phyloP scores from a whole-genome alignment of 2,888 invertebrate genomes.

The Eupelmus urozonus region DNA sequence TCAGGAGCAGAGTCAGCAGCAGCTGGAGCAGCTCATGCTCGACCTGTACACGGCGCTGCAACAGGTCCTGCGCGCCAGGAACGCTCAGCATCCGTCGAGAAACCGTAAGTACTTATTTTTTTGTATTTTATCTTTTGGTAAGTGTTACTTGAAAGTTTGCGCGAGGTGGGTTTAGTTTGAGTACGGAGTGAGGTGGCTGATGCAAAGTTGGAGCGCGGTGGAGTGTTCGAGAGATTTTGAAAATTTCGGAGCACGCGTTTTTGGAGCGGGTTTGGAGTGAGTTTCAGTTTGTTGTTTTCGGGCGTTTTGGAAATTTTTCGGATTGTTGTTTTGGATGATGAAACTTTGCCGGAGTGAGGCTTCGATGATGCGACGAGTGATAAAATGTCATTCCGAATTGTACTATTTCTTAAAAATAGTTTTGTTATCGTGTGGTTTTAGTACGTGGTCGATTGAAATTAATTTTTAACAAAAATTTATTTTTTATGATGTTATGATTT shows the following conservation, averaged over 20 bases:
- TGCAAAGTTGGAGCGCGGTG: neutral
- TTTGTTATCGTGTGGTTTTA: no score
- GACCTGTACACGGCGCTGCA: slow-evolving; percentile 74
- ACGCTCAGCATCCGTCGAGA: slow-evolving; percentile 70
- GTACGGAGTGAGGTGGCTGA: slow-evolving; percentile 2
- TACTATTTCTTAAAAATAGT: no score
- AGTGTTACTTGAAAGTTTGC: no score
- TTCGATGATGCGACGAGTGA: no score
- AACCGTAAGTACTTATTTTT: slow-evolving; percentile 72
- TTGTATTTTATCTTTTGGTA: neutral
- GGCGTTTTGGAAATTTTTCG: neutral
- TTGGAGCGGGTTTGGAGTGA: neutral
- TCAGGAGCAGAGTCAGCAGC: slow-evolving; percentile 63
- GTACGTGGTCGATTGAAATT: no score
- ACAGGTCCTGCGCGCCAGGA: slow-evolving; percentile 74
- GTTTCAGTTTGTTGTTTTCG: no score
- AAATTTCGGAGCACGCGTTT: neutral
- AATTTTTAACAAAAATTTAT: no score
- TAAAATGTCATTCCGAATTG: no score
- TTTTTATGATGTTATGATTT: no score
- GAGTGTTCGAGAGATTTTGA: neutral
- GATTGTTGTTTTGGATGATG: neutral
- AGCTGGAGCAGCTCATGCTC: slow-evolving; percentile 74
- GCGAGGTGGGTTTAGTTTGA: neutral
- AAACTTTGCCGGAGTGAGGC: slow-evolving; percentile 3